Base-by-base conservation (phyloP, 2,113 vertebrate genomes). In the Emydura subglobosa region DNA sequence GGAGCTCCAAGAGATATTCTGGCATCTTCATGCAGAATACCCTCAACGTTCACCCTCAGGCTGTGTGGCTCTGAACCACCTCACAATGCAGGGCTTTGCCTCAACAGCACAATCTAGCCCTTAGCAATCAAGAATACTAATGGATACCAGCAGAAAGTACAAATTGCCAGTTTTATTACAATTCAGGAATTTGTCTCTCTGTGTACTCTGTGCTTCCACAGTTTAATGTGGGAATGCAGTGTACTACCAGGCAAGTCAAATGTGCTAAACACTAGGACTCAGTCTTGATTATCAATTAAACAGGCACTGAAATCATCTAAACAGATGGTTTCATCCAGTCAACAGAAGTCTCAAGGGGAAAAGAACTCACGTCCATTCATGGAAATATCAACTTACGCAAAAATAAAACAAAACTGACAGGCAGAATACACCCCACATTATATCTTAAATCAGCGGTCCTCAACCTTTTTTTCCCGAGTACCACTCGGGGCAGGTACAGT, bases 211-310 rank as follows among this genome's bases (percentile, higher is more conserved):
- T 21, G 54, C 39, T 95, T 96, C 74, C 84, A 65, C 76, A 86
- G 84, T 95, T 96, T 89, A 89, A 88, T 24, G 12, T 87, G n/a
- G 47, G 83, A 97, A 96, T 29, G 93, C 44, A 95, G 42, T 97
- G 97, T 94, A 92, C 90, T 79, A 95, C 93, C 54, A 95, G 91
- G 59, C 72, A 86, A 97, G 93, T 96, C 84, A 87, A 87, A 96
- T 92, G 95, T 96, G 87, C 93, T 97, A 91, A 96, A 96, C 91
- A 97, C 95, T 39, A 93, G 96, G 91, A 97, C 89, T 92, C 78
- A 91, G 44, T 92, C 93, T 96, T 97, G 95, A 97, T 97, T 96
- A 98, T 97, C 96, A 97, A 92, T 97, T 97, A 97, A 98, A 97
- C 59, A 90, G 90, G 85, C 87, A 94, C 95, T 93, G 96, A 97